Base-by-base conservation (phyloP, 2,888 invertebrate species). In the Uropetala carovei region DNA sequence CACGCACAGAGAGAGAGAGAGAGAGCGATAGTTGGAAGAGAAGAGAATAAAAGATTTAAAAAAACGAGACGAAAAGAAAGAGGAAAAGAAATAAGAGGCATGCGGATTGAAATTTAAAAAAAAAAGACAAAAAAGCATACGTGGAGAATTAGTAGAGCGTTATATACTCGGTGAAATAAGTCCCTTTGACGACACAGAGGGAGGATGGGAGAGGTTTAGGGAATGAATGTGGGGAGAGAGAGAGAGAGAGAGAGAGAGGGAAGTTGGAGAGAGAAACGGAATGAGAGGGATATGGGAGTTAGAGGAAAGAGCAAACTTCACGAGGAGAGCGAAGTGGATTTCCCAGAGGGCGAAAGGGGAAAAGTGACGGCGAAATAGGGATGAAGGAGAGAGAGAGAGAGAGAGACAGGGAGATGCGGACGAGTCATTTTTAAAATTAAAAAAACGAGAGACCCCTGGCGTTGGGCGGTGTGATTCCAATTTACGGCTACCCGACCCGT, bases 131-230 rank as follows among this genome's bases (percentile, higher is more conserved):
- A 75, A 27, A 75, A 22, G n/a, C 68, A 7, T 0, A 18, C 11
- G 75, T 27, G 11, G 75, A 75, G 75, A 75, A 75, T 75, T 27
- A 75, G 75, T 75, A 75, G 75, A 27, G 75, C 75, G 27, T 75
- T 75, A 27, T 27, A 75, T 27, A 75, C 22, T 10, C 27, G 75
- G 27, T 75, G 75, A 75, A 68, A 75, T 75, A 22, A 75, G 75
- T 75, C 22, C 75, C 75, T 75, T 75, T 75, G 75, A 27, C 75
- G 27, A 75, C 75, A 27, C 22, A 75, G 75, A 43, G 43, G 43
- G 43, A 43, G 43, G 43, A 43, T 43, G 43, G 5, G 43, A 43
- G 27, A 22, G 22, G 27, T n/a, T 75, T 75, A 75, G 22, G 75
- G 75, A 22, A 27, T 27, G 22, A 27, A 27, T 27, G 22, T 13